Evolutionary conservation across 2,888 invertebrate species (phyloP).

Genomic region (Helleia helle): DNA sequence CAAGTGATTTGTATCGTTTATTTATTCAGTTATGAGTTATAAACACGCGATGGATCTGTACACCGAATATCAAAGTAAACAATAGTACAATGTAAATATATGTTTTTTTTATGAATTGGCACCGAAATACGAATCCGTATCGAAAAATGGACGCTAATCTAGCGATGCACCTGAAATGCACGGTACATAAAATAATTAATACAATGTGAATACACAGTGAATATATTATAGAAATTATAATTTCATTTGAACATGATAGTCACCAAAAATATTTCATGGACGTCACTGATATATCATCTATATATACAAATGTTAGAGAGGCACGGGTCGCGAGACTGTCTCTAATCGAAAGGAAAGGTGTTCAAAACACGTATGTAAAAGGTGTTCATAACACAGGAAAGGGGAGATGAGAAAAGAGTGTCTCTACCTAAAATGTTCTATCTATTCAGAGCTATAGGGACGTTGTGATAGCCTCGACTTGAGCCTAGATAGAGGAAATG

Average conservation of each 20-base stretch:
- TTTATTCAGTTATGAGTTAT: conserved; percentile 61
- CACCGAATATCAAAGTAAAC: conserved; percentile 67
- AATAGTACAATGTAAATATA: conserved; percentile 64
- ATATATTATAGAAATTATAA: not conserved
- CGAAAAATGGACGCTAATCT: conserved; percentile 49
- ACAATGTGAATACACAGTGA: not conserved
- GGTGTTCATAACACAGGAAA: too few relatives aligned
- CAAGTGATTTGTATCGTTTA: conserved; percentile 47
- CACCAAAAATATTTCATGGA: not conserved
- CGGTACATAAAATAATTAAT: not conserved
- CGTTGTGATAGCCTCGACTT: not conserved
- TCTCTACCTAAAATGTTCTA: conserved; percentile 14
- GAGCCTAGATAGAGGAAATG: conserved; percentile 16
- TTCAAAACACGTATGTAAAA: conserved; percentile 7
- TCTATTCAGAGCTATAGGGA: conserved; percentile 6
- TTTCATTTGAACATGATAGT: not conserved
- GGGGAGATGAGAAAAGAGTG: conserved; percentile 8
- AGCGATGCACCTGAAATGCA: conserved; percentile 8
- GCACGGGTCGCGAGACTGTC: conserved; percentile 16
- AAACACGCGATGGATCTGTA: conserved; percentile 61
- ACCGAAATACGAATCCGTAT: conserved; percentile 49
- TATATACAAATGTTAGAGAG: conserved; percentile 17
- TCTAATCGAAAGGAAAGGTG: conserved; percentile 9
- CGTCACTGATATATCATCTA: conserved; percentile 5
- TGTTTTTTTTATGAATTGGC: conserved; percentile 53